Percentiles rank a stretch among this genome's conserved stretches.
phyloP scores from a whole-genome alignment of 1,140 invertebrate species.

The Dreissena rostriformis region DNA sequence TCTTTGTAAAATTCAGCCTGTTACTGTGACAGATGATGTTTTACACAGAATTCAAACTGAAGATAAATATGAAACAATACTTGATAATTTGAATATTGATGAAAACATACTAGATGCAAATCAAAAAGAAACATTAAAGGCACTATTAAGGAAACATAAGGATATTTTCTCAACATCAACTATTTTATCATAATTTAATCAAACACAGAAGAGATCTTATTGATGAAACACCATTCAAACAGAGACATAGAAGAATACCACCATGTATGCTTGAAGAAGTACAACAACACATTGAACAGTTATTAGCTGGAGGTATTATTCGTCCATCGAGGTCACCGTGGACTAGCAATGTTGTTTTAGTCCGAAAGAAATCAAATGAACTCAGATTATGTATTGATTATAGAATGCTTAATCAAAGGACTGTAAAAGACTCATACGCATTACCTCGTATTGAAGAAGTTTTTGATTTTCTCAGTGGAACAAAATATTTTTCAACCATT shows the following conservation, averaged over 20 bases:
- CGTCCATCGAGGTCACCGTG: slow-evolving; percentile 13
- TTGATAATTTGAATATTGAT: too few species aligned
- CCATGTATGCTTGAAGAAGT: slow-evolving; percentile 10
- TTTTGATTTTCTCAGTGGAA: slow-evolving; percentile 6
- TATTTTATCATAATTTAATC: not conserved
- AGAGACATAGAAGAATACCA: slow-evolving; percentile 13
- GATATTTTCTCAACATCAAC: not conserved
- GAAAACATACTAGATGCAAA: too few species aligned
- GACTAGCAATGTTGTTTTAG: slow-evolving; percentile 19
- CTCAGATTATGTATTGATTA: not conserved
- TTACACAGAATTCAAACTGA: too few species aligned
- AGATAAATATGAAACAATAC: too few species aligned
- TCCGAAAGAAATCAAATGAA: not conserved
- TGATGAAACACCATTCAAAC: slow-evolving; percentile 15
- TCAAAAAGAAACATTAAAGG: too few species aligned
- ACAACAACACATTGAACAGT: slow-evolving; percentile 4
- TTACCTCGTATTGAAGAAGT: not conserved
- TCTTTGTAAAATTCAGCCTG: too few species aligned
- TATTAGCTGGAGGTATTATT: slow-evolving; percentile 8
- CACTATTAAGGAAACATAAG: slow-evolving; percentile 1
- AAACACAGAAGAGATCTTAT: slow-evolving; percentile 10
- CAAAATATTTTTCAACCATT: slow-evolving; percentile 12
- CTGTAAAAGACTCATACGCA: slow-evolving; percentile 21
- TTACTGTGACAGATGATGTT: too few species aligned
- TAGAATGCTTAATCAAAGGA: slow-evolving; percentile 5